Evolutionary conservation across 2,113 vertebrate species (phyloP).

Genomic region (Phodopus roborovskii): DNA sequence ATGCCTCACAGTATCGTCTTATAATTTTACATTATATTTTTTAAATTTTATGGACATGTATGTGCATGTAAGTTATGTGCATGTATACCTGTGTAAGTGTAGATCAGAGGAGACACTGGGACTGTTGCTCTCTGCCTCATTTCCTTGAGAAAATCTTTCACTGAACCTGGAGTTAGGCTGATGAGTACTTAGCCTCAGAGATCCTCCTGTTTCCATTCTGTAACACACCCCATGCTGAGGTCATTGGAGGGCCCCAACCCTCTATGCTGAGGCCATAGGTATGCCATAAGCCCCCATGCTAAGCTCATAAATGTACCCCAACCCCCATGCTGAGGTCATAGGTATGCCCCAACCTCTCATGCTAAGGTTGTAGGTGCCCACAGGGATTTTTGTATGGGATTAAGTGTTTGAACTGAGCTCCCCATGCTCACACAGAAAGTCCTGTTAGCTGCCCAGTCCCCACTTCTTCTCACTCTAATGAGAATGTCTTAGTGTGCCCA

Average conservation of each 20-base stretch:
- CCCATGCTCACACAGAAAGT: background rate
- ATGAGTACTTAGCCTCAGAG: background rate
- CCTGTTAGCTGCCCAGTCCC: background rate
- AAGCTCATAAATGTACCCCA: accelerated
- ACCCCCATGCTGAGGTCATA: background rate
- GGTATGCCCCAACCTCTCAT: accelerated
- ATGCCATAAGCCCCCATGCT: background rate
- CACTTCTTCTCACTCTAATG: background rate
- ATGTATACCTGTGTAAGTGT: too few species aligned
- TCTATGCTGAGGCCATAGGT: background rate
- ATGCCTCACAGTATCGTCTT: background rate
- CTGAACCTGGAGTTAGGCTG: background rate
- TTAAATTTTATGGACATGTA: too few species aligned
- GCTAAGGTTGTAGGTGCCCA: background rate
- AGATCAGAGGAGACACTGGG: background rate
- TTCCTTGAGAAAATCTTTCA: background rate
- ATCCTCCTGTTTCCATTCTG: background rate
- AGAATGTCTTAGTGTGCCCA: background rate
- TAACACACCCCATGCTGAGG: background rate
- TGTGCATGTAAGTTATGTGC: too few species aligned
- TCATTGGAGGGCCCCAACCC: too few species aligned
- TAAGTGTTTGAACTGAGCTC: background rate
- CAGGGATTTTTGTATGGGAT: background rate
- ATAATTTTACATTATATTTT: background rate
- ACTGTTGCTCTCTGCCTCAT: background rate